Base-by-base conservation (phyloP, 1,140 invertebrate genomes). In the Drosophila parvula region DNA sequence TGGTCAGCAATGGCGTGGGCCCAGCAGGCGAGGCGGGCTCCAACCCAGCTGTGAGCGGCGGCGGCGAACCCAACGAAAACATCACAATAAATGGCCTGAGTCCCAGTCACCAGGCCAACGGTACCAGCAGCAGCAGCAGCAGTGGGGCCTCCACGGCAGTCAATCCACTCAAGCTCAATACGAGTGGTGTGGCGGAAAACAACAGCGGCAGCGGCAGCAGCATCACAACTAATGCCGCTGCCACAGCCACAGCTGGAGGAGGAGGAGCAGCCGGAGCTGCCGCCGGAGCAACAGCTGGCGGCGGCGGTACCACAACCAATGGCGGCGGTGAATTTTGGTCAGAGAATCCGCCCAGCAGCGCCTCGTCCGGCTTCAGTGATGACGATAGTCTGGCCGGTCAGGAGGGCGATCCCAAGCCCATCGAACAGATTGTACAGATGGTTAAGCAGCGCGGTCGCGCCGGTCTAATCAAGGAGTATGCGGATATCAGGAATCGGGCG, bases 331-430 rank as follows among this genome's bases (percentile, higher is more conserved):
- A 94, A 18, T 94, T 93, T 16, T 95, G 95, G 58, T 94, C 95
- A 2, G 92, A 94, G 60, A 95, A 95, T 84, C 95, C 96, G 51
- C 95, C 95, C 44, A 96, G 95, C 68, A 96, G 95, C 36, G 96
- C 96, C 27, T 97, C 96, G 30, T 97, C 96, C 53, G 96, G 96
- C 11, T 97, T 97, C 90, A 97, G 96, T 63, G 96, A 97, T 92
- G 97, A 98, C 92, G 97, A 97, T 92, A 96, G 95, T 82, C 92
- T 97, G 80, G 96, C 95, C 92, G 95, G 95, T 73, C 94, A 95
- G 74, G 94, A 96, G 93, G 79, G 86, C 74, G 93, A 93, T 95
- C 91, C 90, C 44, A 92, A 92, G 76, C 95, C 93, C 32, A 93
- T 98, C 81, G 94, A 95, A 62, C 96, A 97, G 89, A 95, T 98